These are phyloP conservation scores for Erythrocebus patas DNA, from an alignment of 2,113 vertebrate species.

Conservation along the genomic window DNA sequence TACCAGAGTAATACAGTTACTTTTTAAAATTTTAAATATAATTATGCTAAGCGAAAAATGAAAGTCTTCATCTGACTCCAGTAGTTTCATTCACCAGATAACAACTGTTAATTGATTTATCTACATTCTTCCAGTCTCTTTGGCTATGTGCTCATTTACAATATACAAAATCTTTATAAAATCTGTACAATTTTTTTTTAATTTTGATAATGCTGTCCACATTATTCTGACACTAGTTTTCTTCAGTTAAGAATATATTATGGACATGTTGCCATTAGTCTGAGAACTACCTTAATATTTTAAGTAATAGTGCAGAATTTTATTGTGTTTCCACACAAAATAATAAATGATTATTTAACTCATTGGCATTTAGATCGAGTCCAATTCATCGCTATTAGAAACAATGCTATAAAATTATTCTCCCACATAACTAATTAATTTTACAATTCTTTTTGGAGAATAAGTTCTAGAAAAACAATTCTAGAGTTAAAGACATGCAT, in stretches of 20 bases:
- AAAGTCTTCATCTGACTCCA: not conserved
- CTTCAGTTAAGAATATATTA: not conserved
- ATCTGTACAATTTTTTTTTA: not conserved
- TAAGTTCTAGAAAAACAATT: not conserved
- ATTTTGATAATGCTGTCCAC: not conserved
- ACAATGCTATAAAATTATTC: not conserved
- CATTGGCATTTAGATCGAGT: not conserved
- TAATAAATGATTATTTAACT: not conserved
- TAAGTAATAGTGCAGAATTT: not conserved
- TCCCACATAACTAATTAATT: not conserved
- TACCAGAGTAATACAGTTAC: not conserved
- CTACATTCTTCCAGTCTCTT: not conserved
- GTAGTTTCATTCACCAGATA: not conserved
- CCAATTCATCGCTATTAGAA: not conserved
- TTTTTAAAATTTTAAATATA: not conserved
- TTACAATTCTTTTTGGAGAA: not conserved
- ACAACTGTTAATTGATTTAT: not conserved
- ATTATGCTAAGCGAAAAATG: not conserved
- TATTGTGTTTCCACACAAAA: not conserved
- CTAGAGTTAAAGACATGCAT: not conserved
- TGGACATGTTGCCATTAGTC: not conserved
- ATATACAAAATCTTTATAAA: not conserved
- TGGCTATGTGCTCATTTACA: not conserved
- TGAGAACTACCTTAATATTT: not conserved
- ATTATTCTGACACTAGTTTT: not conserved